Evolutionary conservation across 2,888 invertebrate species (phyloP).

Genomic region (Pardosa pseudoannulata): DNA sequence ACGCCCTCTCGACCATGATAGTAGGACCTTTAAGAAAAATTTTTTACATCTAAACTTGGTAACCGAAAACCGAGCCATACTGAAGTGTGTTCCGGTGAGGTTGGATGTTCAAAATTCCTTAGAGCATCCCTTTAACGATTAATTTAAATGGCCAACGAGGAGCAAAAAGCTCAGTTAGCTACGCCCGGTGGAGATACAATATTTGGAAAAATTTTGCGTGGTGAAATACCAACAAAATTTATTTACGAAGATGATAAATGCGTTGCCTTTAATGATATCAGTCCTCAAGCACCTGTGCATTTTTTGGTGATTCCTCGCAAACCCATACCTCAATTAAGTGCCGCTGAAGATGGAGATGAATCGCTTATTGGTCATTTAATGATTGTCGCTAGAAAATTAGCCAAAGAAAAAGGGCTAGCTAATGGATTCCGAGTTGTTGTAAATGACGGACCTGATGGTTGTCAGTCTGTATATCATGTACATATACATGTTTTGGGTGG

Average conservation of each 20-base stretch:
- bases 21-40: too few species aligned
- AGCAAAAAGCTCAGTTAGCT: slow-evolving; percentile 69
- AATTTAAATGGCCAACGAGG: too few species aligned
- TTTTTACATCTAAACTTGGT: too few species aligned
- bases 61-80: too few species aligned
- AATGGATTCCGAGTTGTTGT: slow-evolving; percentile 76
- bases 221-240: slow-evolving; percentile 80
- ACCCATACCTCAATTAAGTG: slow-evolving; percentile 72
- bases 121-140: too few species aligned
- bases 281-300: slow-evolving; percentile 80
- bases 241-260: slow-evolving; percentile 80
- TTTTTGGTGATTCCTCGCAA: slow-evolving; percentile 77
- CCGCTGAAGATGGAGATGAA: slow-evolving; percentile 73
- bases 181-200: slow-evolving; percentile 78
- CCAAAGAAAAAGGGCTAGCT: slow-evolving; percentile 74
- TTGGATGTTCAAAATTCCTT: too few species aligned
- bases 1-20: too few species aligned
- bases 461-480: slow-evolving; percentile 80
- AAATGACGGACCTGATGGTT: slow-evolving; percentile 80
- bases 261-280: slow-evolving; percentile 80
- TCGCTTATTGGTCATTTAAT: slow-evolving; percentile 79
- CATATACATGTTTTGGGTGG: slow-evolving; percentile 81
- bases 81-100: too few species aligned
- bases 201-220: slow-evolving; percentile 80
- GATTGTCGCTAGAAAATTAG: slow-evolving; percentile 78